Conservation (phyloP, 2,888 invertebrate species). For the Papilio protenor region DNA sequence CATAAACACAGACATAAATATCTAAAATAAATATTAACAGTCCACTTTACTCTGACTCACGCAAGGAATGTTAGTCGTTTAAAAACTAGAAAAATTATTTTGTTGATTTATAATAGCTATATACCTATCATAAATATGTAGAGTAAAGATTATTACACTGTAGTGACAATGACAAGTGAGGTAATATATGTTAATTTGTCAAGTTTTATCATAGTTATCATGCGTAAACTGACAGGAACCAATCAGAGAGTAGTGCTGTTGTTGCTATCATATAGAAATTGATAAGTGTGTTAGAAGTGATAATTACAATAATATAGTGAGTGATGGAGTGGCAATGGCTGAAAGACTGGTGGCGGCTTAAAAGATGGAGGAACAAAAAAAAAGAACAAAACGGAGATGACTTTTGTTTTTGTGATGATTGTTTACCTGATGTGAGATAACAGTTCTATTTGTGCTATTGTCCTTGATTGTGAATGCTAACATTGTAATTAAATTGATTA, state of each 20-base stretch:
- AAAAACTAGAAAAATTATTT: background rate
- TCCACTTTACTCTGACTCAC: slow-evolving; percentile 1
- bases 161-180: slow-evolving; percentile 77
- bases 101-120: background rate
- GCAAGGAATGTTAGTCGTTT: background rate
- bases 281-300: slow-evolving; percentile 61
- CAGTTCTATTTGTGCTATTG: slow-evolving; percentile 47
- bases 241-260: slow-evolving; percentile 68
- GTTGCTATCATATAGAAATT: slow-evolving; percentile 61
- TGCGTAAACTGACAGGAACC: slow-evolving; percentile 63
- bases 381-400: slow-evolving; percentile 84
- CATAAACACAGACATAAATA: background rate
- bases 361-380: slow-evolving; percentile 86
- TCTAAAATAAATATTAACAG: slow-evolving; percentile 30
- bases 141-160: slow-evolving; percentile 60
- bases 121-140: slow-evolving; percentile 49
- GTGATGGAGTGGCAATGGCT: slow-evolving; percentile 92
- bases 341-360: slow-evolving; percentile 92
- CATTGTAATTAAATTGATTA: background rate
- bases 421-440: slow-evolving; percentile 84
- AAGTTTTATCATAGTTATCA: slow-evolving; percentile 78
- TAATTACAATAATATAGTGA: slow-evolving; percentile 56
- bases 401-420: slow-evolving; percentile 91
- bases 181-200: slow-evolving; percentile 76
- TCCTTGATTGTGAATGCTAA: slow-evolving; percentile 23